Percentiles rank a stretch among this genome's conserved stretches.
Conservation (phyloP, 2,797 vertebrate species). For the Centropyge bicolor region DNA sequence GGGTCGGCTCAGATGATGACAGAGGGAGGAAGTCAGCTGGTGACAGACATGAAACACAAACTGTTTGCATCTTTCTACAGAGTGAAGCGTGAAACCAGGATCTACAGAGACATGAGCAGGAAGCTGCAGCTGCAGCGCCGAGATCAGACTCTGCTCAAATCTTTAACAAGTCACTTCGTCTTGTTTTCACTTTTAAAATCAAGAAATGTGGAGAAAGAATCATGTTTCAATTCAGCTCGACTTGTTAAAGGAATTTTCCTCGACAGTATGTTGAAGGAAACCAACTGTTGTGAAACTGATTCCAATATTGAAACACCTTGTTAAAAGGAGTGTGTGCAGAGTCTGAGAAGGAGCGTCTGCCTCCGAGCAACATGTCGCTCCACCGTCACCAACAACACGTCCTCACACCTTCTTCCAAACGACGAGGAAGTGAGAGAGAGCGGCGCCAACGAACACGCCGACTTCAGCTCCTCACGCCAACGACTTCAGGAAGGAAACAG, state of each 20-base stretch:
- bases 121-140: background rate
- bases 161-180: background rate
- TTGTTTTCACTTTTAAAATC: conserved; percentile 1
- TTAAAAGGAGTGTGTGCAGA: conserved; percentile 5
- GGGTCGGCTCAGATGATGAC: conserved; percentile 40
- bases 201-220: too few species aligned
- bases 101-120: conserved; percentile 1
- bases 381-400: conserved; percentile 5
- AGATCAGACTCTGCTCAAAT: background rate
- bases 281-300: background rate
- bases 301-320: background rate
- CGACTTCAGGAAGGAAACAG: background rate
- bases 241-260: too few species aligned
- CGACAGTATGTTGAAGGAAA: too few species aligned
- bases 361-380: conserved; percentile 2
- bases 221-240: too few species aligned
- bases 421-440: background rate
- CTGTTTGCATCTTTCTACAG: conserved; percentile 36
- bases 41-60: conserved; percentile 9
- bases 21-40: conserved; percentile 22
- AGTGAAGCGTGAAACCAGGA: conserved; percentile 21
- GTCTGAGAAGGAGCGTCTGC: conserved; percentile 1
- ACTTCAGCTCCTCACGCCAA: background rate
- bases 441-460: too few species aligned
- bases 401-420: background rate